Evolutionary conservation across 2,888 invertebrate genomes (phyloP), one percentile per base, ranked within the genome.

Genomic region (Phanerotoma sp.): DNA sequence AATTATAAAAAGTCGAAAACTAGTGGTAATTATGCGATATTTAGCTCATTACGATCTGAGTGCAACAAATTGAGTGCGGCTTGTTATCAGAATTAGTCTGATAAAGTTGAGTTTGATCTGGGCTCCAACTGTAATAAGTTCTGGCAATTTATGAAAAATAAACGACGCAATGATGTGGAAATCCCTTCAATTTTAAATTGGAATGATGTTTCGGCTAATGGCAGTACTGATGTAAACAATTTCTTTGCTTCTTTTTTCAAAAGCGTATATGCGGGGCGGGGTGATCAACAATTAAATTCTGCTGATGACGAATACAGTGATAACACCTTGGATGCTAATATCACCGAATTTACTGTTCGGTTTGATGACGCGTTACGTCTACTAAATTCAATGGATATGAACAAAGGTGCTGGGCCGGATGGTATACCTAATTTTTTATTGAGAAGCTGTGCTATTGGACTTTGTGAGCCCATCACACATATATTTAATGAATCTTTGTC

Each of bases 401-500:
- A 44, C 3, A 50, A 55, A 18, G 38, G 33, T n/a, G 15, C 42
- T 21, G 55, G 58, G 5, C 55, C 48, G 9, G 62, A 62, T 46
- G 53, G 57, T 11, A 33, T 62, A 4, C 62, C 62, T 13, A 47
- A 45, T 1, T 4, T 45, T 4, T n/a, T 60, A 1, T 9, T n/a
- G n/a, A n/a, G n/a, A n/a, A n/a, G n/a, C n/a, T n/a, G n/a, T n/a
- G n/a, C n/a, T n/a, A n/a, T n/a, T n/a, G n/a, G n/a, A n/a, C n/a
- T n/a, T n/a, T n/a, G n/a, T n/a, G n/a, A n/a, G n/a, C n/a, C n/a
- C n/a, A 35, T 60, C 4, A 10, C 25, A 10, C 10, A 21, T 5
- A 28, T 60, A 20, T 57, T 56, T 45, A 40, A 21, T 5, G 10
- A 22, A 16, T 59, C 59, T 1, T 20, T 59, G 3, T 28, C 18